Percentiles rank a stretch among this genome's conserved stretches.
phyloP scores from a whole-genome alignment of 2,113 vertebrate species.

The Nibea albiflora region DNA sequence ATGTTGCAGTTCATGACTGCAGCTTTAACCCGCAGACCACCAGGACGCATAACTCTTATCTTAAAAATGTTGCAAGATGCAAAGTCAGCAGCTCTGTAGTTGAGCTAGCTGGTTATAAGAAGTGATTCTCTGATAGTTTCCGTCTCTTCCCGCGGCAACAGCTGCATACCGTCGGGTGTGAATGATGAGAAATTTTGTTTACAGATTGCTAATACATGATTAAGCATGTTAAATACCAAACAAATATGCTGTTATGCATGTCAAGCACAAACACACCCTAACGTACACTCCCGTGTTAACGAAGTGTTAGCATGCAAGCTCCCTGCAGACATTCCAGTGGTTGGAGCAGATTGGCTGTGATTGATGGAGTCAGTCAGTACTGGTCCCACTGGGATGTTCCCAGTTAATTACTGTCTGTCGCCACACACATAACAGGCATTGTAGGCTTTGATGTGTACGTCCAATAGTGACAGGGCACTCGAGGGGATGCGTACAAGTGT shows the following conservation, averaged over 20 bases:
- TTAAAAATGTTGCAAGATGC: not conserved
- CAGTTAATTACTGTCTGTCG: slow-evolving; percentile 79
- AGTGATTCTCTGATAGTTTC: too few species aligned
- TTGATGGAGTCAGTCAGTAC: slow-evolving; percentile 72
- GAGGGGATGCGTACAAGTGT: slow-evolving; percentile 22
- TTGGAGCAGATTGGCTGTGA: slow-evolving; percentile 67
- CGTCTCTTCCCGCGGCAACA: too few species aligned
- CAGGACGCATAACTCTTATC: too few species aligned
- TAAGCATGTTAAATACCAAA: slow-evolving; percentile 15
- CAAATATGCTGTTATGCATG: slow-evolving; percentile 14
- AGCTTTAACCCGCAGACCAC: too few species aligned
- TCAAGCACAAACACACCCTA: slow-evolving; percentile 34
- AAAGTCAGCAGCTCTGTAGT: not conserved
- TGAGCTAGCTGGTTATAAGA: not conserved
- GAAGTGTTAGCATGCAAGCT: slow-evolving; percentile 48
- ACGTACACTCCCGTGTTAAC: slow-evolving; percentile 9
- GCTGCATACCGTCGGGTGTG: not conserved
- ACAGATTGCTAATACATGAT: not conserved
- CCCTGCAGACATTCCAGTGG: slow-evolving; percentile 77
- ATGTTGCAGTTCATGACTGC: not conserved
- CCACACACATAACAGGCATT: slow-evolving; percentile 68
- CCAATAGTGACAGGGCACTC: slow-evolving; percentile 54
- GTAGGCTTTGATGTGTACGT: slow-evolving; percentile 69
- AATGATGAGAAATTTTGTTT: not conserved
- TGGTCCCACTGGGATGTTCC: slow-evolving; percentile 75